A percentile compares a stretch with the other conserved stretches of the same genome.
phyloP scores from a whole-genome alignment of 2,888 invertebrate species.

The Lasioglossum zephyrum region DNA sequence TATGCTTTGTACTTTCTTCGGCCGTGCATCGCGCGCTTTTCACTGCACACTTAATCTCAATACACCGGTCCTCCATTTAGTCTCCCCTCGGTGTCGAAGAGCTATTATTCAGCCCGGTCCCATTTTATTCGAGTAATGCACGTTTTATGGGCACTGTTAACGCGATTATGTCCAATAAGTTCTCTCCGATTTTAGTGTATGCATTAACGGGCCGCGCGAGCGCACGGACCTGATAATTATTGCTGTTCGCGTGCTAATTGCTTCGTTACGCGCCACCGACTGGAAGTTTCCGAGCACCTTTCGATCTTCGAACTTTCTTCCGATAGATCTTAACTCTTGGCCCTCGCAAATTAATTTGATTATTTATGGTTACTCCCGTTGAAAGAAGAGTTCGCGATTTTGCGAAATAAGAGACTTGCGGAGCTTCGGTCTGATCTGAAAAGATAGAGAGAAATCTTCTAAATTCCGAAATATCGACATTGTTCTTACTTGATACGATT shows the following conservation, averaged over 20 bases:
- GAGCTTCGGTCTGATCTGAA: background rate
- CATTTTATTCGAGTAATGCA: conserved; percentile 5
- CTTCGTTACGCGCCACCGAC: background rate
- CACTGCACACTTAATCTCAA: conserved; percentile 1
- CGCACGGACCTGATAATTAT: background rate
- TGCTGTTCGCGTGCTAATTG: background rate
- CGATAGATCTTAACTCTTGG: background rate
- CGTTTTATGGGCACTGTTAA: background rate
- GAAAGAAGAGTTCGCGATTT: background rate
- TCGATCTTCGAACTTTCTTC: background rate
- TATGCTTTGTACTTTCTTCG: background rate
- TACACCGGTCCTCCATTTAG: background rate
- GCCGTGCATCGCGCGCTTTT: background rate
- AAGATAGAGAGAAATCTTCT: background rate
- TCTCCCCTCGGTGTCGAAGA: background rate
- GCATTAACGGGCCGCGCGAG: background rate
- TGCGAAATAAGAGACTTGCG: background rate
- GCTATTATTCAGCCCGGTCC: background rate
- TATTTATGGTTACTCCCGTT: background rate
- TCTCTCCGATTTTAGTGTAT: background rate
- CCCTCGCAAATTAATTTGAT: background rate
- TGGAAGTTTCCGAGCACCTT: background rate
- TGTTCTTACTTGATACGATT: background rate
- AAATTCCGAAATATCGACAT: background rate
- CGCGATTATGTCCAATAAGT: background rate